A percentile compares a stretch with the other conserved stretches of the same genome.
phyloP scores from a whole-genome alignment of 2,888 invertebrate genomes.

The Ophraella communa region DNA sequence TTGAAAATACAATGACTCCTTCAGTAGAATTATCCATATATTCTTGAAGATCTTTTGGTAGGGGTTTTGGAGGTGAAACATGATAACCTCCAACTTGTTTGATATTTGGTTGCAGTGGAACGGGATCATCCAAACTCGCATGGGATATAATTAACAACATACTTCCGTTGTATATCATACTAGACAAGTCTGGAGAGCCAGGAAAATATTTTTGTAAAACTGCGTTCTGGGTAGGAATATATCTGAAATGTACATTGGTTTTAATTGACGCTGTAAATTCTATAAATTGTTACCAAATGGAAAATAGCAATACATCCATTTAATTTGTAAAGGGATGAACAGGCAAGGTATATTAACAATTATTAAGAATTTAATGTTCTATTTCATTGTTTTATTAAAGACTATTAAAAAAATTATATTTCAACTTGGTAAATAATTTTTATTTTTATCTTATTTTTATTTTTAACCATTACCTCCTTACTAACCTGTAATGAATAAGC shows the following conservation, averaged over 20 bases:
- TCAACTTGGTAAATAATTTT: too few species aligned
- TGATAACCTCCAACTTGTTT: constrained; percentile 67
- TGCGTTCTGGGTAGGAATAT: constrained; percentile 37
- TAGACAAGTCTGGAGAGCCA: constrained; percentile 40
- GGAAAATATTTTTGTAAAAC: constrained; percentile 44
- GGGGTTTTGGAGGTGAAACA: constrained; percentile 43
- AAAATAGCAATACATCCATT: too few species aligned
- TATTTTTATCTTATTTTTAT: too few species aligned
- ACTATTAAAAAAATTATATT: too few species aligned
- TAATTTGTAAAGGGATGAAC: too few species aligned
- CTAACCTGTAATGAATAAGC: too few species aligned
- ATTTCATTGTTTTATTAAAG: too few species aligned
- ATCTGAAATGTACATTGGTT: constrained; percentile 17
- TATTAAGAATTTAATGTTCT: too few species aligned
- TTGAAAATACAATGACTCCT: constrained; percentile 66
- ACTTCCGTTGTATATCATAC: constrained; percentile 47
- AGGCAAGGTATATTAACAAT: too few species aligned
- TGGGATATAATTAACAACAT: constrained; percentile 56
- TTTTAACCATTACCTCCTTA: too few species aligned
- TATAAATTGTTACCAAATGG: too few species aligned
- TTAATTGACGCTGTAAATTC: background rate
- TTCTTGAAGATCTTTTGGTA: constrained; percentile 60
- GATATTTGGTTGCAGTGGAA: constrained; percentile 64
- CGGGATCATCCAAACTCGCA: constrained; percentile 61
- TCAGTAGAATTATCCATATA: constrained; percentile 62